These are phyloP conservation scores for Melieria omissa DNA, from an alignment of 2,888 invertebrate species.

Conservation along the genomic window DNA sequence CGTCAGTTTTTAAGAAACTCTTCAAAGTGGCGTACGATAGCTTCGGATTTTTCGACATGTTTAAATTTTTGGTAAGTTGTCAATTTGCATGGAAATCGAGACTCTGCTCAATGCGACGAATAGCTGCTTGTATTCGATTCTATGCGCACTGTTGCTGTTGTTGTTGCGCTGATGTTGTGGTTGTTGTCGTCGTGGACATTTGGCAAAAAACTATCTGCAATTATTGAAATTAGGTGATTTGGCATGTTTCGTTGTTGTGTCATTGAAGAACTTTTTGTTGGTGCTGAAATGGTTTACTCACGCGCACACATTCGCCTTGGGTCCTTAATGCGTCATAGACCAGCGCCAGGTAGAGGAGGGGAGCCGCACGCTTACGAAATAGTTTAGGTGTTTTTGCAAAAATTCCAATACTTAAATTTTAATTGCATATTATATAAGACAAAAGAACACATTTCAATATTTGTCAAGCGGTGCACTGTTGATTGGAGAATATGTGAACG, in stretches of 20 bases:
- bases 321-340: no score
- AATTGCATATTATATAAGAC: no score
- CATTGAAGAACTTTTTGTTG: neutral
- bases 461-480: no score
- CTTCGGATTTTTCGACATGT: slow-evolving; percentile 55
- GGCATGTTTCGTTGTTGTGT: neutral
- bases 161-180: neutral
- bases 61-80: slow-evolving; percentile 61
- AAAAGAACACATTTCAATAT: no score
- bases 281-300: no score
- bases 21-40: slow-evolving; percentile 59
- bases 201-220: neutral
- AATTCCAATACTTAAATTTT: no score
- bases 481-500: no score
- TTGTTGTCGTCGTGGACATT: neutral
- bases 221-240: neutral
- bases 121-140: neutral
- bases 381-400: no score
- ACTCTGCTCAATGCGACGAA: neutral
- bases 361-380: no score
- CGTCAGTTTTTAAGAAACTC: slow-evolving; percentile 49
- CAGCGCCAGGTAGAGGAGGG: no score
- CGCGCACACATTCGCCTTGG: no score
- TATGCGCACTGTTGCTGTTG: neutral
- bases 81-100: slow-evolving; percentile 2